phyloP scores from a whole-genome alignment of 2,113 vertebrate genomes.

The Thinocorus orbignyianus region DNA sequence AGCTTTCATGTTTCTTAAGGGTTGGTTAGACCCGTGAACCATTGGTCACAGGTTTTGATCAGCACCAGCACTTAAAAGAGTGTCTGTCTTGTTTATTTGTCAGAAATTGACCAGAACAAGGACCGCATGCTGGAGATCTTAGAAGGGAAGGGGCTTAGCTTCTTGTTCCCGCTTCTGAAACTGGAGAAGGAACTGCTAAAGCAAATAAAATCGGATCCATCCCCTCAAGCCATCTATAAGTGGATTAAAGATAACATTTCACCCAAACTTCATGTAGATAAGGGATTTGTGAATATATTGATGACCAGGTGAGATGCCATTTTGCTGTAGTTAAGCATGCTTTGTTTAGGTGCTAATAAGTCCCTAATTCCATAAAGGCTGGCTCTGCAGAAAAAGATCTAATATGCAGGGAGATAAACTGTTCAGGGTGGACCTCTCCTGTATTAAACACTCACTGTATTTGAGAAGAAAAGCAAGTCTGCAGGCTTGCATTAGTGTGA shows the following conservation, averaged over 20 bases:
- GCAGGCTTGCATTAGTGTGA: not conserved
- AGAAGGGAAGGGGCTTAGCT: conserved; percentile 97
- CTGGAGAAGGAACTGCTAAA: conserved; percentile 98
- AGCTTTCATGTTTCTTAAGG: not conserved
- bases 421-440: accelerated
- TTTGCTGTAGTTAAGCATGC: accelerated
- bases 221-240: conserved; percentile 98
- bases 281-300: conserved; percentile 99
- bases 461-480: not conserved
- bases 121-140: conserved; percentile 99
- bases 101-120: conserved; percentile 99
- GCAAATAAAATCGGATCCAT: conserved; percentile 96
- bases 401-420: accelerated
- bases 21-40: not conserved
- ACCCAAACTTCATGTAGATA: conserved; percentile 96
- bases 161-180: conserved; percentile 97
- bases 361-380: accelerated
- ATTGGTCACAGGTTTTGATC: accelerated
- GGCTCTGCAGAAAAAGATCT: accelerated
- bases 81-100: not conserved
- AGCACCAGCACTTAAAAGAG: not conserved
- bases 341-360: not conserved
- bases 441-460: accelerated
- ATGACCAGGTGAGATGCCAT: conserved; percentile 88
- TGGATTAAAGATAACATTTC: conserved; percentile 99